phyloP scores from a whole-genome alignment of 2,113 vertebrate genomes.

The Ramphastos sulfuratus region DNA sequence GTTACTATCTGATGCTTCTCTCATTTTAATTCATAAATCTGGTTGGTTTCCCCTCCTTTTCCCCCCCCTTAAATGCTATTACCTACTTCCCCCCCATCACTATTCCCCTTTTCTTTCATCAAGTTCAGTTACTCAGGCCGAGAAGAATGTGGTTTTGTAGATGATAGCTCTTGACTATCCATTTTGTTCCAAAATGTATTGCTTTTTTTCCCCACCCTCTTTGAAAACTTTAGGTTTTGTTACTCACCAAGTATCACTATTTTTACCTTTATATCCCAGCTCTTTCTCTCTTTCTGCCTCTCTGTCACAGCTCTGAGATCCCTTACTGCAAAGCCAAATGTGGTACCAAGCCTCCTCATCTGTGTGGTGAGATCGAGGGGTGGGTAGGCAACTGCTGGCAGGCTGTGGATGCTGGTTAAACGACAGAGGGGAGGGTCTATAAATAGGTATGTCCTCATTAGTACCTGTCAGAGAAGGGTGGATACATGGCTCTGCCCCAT shows the following conservation, averaged over 20 bases:
- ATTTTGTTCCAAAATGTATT: neutral
- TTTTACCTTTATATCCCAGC: neutral
- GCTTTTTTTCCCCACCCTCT: neutral
- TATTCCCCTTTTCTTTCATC: neutral
- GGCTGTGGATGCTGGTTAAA: neutral
- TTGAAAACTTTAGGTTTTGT: neutral
- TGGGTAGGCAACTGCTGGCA: neutral
- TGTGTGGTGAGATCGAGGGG: too few relatives aligned
- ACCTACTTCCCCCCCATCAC: neutral
- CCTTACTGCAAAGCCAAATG: neutral
- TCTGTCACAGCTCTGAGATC: neutral
- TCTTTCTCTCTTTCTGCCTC: neutral
- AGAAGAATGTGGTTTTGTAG: neutral
- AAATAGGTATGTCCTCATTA: too few relatives aligned
- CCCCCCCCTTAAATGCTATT: neutral
- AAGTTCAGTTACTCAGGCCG: neutral
- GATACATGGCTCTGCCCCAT: neutral
- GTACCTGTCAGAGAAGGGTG: neutral
- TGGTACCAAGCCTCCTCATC: neutral
- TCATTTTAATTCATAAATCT: constrained; percentile 44
- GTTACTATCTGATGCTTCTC: constrained; percentile 27
- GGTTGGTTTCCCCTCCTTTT: neutral
- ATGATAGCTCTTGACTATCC: neutral
- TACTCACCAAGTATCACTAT: accelerated
- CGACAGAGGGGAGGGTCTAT: accelerated